Conservation (phyloP, 2,113 vertebrate genomes). For the Ornithorhynchus anatinus region DNA sequence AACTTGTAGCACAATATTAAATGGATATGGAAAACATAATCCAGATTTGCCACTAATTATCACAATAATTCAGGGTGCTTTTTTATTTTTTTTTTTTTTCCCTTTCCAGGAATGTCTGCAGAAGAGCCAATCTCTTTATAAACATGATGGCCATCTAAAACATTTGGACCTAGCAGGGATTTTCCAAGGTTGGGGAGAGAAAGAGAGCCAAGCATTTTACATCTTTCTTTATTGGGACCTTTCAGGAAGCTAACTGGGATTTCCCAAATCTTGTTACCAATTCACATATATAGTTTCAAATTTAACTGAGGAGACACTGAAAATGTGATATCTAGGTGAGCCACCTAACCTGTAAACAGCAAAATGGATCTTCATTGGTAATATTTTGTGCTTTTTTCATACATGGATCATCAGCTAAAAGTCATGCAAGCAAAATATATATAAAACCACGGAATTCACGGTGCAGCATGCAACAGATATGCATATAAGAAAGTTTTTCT, state of each 20-base stretch:
- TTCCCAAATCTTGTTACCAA: neutral
- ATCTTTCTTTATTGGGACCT: neutral
- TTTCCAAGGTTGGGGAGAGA: no score
- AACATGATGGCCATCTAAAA: no score
- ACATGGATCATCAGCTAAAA: neutral
- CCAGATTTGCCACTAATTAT: neutral
- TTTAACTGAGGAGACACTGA: no score
- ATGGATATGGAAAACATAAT: neutral
- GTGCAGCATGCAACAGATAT: no score
- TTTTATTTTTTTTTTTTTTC: no score
- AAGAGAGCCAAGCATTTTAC: neutral
- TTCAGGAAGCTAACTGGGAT: neutral
- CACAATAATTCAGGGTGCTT: neutral
- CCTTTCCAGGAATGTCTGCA: no score
- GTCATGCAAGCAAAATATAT: no score
- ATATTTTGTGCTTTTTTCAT: neutral
- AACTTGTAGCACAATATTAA: neutral
- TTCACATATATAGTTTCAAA: neutral
- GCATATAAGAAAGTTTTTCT: no score
- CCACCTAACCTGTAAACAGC: neutral
- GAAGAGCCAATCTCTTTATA: no score
- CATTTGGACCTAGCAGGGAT: neutral
- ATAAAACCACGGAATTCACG: no score
- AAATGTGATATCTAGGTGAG: neutral
- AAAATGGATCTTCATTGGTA: neutral